These are phyloP conservation scores for Enchytraeus crypticus DNA, from an alignment of 2,888 invertebrate species.

Conservation along the genomic window DNA sequence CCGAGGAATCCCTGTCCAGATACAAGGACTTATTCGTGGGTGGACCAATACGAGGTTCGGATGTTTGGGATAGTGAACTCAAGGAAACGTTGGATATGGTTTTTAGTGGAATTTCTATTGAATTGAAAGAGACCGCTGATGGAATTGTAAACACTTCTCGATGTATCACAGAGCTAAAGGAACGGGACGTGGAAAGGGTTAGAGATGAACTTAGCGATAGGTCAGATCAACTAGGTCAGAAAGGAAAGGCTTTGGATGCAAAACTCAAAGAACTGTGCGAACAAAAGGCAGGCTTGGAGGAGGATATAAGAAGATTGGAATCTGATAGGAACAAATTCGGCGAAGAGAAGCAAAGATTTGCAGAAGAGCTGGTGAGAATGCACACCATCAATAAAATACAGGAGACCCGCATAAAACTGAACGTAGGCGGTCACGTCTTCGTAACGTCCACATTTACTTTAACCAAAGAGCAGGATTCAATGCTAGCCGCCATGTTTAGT, in stretches of 20 bases:
- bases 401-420: conserved; percentile 28
- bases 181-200: conserved; percentile 11
- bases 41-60: not conserved
- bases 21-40: conserved; percentile 9
- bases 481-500: conserved; percentile 32
- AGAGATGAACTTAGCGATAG: conserved; percentile 12
- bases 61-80: conserved; percentile 22
- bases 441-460: conserved; percentile 31
- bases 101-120: conserved; percentile 15
- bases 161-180: conserved; percentile 18
- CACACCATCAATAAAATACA: conserved; percentile 21
- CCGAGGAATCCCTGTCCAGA: conserved; percentile 17
- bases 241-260: not conserved
- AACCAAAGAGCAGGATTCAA: conserved; percentile 27
- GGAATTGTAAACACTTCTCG: conserved; percentile 22
- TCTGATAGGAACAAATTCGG: not conserved
- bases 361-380: conserved; percentile 19
- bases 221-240: not conserved
- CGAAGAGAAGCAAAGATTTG: conserved; percentile 18
- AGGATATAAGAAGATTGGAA: conserved; percentile 7
- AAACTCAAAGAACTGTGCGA: not conserved
- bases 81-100: conserved; percentile 18
- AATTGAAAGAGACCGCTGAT: conserved; percentile 19
- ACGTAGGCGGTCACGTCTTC: conserved; percentile 31
- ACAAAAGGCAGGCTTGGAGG: conserved; percentile 7